Evolutionary conservation across 2,888 invertebrate species (phyloP).

Genomic region (Diarsia dahlii): DNA sequence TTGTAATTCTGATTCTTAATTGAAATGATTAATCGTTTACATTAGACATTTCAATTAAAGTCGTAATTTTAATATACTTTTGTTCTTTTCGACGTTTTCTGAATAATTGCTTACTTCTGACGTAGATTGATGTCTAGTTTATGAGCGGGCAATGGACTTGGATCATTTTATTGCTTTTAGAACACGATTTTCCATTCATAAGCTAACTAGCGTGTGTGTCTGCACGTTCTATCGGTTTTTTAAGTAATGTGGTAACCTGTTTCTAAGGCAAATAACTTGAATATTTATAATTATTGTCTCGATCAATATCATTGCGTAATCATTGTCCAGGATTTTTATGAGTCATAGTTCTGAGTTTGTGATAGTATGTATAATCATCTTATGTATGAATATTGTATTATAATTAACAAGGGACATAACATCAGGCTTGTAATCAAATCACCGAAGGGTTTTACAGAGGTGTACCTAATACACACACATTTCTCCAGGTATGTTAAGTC

Average conservation of each 20-base stretch:
- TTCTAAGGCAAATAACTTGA: neutral
- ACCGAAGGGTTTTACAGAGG: no score
- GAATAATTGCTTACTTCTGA: neutral
- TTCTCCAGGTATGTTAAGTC: no score
- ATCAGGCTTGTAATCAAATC: no score
- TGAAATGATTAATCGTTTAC: neutral
- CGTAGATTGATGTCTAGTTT: slow-evolving; percentile 10
- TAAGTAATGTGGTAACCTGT: neutral
- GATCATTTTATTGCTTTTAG: slow-evolving; percentile 15
- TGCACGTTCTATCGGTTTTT: neutral
- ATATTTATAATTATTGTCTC: neutral
- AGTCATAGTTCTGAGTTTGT: no score
- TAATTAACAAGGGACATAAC: no score
- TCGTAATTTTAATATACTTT: neutral
- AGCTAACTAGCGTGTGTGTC: neutral
- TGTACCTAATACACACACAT: no score
- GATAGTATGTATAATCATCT: no score
- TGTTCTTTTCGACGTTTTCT: slow-evolving; percentile 3
- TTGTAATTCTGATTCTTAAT: slow-evolving; percentile 2
- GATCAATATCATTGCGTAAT: neutral
- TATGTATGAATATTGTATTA: no score
- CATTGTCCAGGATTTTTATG: no score
- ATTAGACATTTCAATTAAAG: neutral
- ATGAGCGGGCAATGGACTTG: neutral
- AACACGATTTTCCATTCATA: slow-evolving; percentile 19